phyloP scores from a whole-genome alignment of 2,113 vertebrate species.

The Bungarus multicinctus region DNA sequence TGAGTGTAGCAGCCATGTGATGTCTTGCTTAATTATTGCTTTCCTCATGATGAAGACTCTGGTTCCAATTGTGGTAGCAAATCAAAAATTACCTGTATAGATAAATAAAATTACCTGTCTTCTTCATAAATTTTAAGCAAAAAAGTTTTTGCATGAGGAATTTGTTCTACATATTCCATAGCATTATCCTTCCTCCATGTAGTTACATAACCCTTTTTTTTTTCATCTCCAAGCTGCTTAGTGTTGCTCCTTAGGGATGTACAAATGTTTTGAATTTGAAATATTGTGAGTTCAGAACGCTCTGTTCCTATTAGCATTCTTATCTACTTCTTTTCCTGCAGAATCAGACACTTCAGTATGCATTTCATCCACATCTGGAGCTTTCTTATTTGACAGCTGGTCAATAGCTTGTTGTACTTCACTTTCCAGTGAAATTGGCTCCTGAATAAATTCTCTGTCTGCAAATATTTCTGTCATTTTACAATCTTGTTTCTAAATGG shows the following conservation, averaged over 20 bases:
- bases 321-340: background rate
- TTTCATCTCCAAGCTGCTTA: background rate
- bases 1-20: background rate
- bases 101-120: too few species aligned
- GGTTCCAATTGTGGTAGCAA: background rate
- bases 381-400: background rate
- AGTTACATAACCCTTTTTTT: background rate
- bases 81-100: background rate
- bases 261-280: background rate
- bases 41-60: background rate
- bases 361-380: background rate
- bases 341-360: background rate
- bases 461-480: background rate
- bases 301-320: background rate
- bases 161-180: background rate
- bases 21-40: background rate
- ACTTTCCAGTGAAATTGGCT: background rate
- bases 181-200: background rate
- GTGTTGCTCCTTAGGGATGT: background rate
- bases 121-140: background rate
- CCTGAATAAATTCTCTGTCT: background rate
- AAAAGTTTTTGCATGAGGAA: background rate
- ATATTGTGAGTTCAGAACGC: background rate
- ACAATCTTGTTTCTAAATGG: background rate
- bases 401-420: background rate